These are phyloP conservation scores for Melanostigma gelatinosum DNA, from an alignment of 2,113 vertebrate species.

Conservation along the genomic window DNA sequence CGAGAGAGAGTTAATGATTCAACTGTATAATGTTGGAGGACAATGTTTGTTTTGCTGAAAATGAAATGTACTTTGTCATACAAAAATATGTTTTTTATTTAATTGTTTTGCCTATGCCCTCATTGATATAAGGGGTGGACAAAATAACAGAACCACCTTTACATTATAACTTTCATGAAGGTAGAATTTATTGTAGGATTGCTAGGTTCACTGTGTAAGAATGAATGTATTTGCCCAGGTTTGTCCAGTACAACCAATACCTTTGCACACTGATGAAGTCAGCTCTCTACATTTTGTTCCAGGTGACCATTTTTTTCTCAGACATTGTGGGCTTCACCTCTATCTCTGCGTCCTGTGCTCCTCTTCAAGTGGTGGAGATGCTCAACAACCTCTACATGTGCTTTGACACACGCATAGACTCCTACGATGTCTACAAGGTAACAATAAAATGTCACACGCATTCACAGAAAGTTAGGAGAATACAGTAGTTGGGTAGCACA, in stretches of 20 bases:
- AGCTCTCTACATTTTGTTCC: slow-evolving; percentile 30
- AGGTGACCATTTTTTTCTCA: slow-evolving; percentile 94
- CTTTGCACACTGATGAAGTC: neutral
- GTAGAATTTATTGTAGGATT: neutral
- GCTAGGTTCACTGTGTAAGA: too few relatives aligned
- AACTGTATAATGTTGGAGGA: neutral
- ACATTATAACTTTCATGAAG: neutral
- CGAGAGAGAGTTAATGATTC: neutral
- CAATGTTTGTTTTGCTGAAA: neutral
- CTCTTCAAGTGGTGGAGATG: slow-evolving; percentile 91
- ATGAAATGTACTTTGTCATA: neutral
- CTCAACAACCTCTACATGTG: slow-evolving; percentile 90
- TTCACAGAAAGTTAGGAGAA: neutral
- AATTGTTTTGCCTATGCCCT: neutral
- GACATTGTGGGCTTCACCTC: slow-evolving; percentile 91
- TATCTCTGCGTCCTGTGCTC: slow-evolving; percentile 90
- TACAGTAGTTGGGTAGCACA: neutral
- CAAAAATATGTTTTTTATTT: neutral
- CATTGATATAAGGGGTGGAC: neutral
- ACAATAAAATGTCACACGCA: neutral
- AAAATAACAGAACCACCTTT: neutral
- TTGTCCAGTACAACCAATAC: neutral
- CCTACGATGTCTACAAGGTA: slow-evolving; percentile 92
- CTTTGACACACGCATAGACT: slow-evolving; percentile 91
- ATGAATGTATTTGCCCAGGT: neutral